Conservation (phyloP, 2,113 vertebrate species). For the Mus spicilegus region DNA sequence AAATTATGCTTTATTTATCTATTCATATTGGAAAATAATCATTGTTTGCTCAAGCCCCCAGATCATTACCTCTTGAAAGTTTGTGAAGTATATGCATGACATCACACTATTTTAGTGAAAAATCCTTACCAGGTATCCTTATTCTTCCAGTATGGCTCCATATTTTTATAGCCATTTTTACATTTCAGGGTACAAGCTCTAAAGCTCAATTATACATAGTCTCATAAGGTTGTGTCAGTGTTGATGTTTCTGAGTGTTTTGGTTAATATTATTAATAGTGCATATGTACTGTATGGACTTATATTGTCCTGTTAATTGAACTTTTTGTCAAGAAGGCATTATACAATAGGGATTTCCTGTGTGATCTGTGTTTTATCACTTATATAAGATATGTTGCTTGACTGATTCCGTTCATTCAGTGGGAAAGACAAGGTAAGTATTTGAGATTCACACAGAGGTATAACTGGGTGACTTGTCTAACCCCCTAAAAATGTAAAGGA, state of each 20-base stretch:
- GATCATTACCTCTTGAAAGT: slow-evolving; percentile 35
- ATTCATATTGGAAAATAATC: slow-evolving; percentile 1
- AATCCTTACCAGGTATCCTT: neutral
- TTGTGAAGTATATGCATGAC: neutral
- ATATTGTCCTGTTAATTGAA: neutral
- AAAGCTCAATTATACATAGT: neutral
- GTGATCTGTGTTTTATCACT: neutral
- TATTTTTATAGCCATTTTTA: neutral
- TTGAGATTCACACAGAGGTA: accelerated
- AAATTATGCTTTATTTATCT: slow-evolving; percentile 50
- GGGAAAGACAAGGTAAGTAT: neutral
- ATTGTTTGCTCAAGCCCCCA: neutral
- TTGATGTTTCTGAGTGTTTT: neutral
- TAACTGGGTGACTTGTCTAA: slow-evolving; percentile 8
- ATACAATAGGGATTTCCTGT: neutral
- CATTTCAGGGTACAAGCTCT: neutral
- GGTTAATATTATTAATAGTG: neutral
- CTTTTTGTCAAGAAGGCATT: neutral
- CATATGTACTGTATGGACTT: neutral
- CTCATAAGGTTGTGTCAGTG: neutral
- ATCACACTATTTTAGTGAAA: slow-evolving; percentile 35
- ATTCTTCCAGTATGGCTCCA: neutral
- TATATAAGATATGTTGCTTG: neutral
- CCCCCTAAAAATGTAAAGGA: slow-evolving; percentile 37
- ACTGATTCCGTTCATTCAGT: neutral